Base-by-base conservation (phyloP, 64 coral and sea anemone genomes). In the Dendronephthya gigantea region DNA sequence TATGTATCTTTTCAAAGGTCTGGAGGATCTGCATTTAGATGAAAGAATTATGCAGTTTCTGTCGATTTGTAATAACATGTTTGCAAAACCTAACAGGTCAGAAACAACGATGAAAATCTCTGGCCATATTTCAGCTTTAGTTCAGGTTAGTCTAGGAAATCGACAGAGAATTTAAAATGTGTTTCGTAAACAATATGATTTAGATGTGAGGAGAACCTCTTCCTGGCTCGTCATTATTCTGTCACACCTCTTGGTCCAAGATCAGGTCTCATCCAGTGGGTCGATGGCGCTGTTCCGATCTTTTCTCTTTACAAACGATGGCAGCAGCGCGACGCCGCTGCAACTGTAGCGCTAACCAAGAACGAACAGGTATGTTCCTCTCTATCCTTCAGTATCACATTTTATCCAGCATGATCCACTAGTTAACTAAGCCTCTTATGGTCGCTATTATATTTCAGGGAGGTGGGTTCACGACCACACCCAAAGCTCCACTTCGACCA, bases 21-120 rank as follows among this genome's bases (percentile, higher is more conserved):
- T 98, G 48, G 95, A 98, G 84, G 95, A 98, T 92, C 92, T 98
- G 56, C 95, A 98, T 91, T 87, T 98, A 4, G 95, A 98, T 89
- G 95, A 98, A 58, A 50, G 95, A 74, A 98, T 98, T 79, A 98
- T 98, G 95, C 95, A 98, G 69, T 98, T 98, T 27, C 82, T 98
- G 15, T 93, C 95, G 37, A 98, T 98, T 48, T 98, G 95, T 72
- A 98, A 98, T 49, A 98, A 98, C 70, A 98, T 98, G 95, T 98
- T 98, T 90, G 89, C 95, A 45, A 91, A 92, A 51, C 91, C 90
- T 90, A 92, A 98, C 70, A 98, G 92, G 95, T 98, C 86, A 87
- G n/a, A n/a, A n/a, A n/a, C n/a, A 45, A 45, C 41, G 41, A 6
- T 45, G 41, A 45, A 45, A 11, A 6, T 45, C 41, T 45, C 11